phyloP scores from a whole-genome alignment of 64 coral and sea anemone genomes.

The Montipora sp. region DNA sequence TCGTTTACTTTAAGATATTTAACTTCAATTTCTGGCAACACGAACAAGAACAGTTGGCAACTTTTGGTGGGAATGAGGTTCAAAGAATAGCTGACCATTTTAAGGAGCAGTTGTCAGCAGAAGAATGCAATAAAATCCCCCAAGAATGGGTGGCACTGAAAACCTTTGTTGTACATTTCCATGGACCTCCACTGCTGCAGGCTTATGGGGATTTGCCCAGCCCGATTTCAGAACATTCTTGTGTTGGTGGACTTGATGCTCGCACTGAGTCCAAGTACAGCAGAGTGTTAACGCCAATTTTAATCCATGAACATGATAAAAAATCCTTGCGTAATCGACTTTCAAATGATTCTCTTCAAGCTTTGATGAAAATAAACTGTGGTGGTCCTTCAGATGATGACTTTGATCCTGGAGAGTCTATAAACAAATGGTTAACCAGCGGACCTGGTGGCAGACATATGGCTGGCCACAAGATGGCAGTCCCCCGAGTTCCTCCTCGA shows the following conservation, averaged over 20 bases:
- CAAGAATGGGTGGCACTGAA: constrained; percentile 50
- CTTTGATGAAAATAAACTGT: too few relatives aligned
- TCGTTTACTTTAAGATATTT: constrained; percentile 18
- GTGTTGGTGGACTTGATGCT: constrained; percentile 55
- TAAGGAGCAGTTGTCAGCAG: constrained; percentile 57
- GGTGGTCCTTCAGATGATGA: too few relatives aligned
- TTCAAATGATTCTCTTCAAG: too few relatives aligned
- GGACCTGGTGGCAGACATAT: too few relatives aligned
- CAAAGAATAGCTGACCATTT: constrained; percentile 39
- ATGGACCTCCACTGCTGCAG: constrained; percentile 28
- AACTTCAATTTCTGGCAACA: constrained; percentile 21
- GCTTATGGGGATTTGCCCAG: constrained; percentile 45
- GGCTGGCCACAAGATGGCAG: too few relatives aligned
- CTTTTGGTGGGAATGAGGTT: constrained; percentile 48
- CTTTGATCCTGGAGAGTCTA: too few relatives aligned
- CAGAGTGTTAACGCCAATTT: neutral
- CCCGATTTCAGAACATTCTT: constrained; percentile 57
- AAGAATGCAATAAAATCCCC: constrained; percentile 43
- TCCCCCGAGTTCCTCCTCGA: too few relatives aligned
- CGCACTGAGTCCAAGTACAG: constrained; percentile 53
- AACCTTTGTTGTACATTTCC: constrained; percentile 21
- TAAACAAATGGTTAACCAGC: too few relatives aligned
- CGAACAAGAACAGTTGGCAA: constrained; percentile 32
- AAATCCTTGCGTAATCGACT: too few relatives aligned
- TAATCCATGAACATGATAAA: too few relatives aligned